These are phyloP conservation scores for Microctenopoma lineatum DNA, from an alignment of 2,797 vertebrate species.

Conservation along the genomic window DNA sequence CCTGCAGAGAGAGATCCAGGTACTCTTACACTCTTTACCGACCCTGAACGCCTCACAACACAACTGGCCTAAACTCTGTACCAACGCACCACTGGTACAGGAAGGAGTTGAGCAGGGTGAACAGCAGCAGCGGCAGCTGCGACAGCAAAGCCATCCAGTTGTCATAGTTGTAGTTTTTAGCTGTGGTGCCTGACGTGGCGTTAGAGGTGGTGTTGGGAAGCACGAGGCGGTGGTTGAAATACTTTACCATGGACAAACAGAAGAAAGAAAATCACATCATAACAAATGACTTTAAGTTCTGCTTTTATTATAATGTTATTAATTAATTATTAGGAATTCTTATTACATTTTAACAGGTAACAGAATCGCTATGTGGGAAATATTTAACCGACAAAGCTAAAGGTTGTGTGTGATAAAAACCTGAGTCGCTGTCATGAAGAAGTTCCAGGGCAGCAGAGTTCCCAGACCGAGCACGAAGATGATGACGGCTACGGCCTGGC, in stretches of 20 bases:
- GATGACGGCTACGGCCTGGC: slow-evolving; percentile 68
- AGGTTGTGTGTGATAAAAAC: slow-evolving; percentile 67
- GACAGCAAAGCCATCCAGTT: slow-evolving; percentile 92
- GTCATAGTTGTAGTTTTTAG: slow-evolving; percentile 81
- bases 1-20: slow-evolving; percentile 46
- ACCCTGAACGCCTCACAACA: too few species aligned
- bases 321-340: too few species aligned
- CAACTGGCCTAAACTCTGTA: background rate
- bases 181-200: fast-evolving
- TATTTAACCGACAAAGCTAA: too few species aligned
- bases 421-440: slow-evolving; percentile 92
- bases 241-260: slow-evolving; percentile 74
- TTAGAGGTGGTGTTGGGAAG: slow-evolving; percentile 5
- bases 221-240: slow-evolving; percentile 85
- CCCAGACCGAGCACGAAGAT: slow-evolving; percentile 92
- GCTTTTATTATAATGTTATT: too few species aligned
- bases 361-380: too few species aligned
- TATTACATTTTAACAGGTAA: too few species aligned
- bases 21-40: too few species aligned
- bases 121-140: slow-evolving; percentile 90
- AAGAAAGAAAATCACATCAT: background rate
- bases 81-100: slow-evolving; percentile 86
- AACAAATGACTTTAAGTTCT: too few species aligned
- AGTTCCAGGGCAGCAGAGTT: slow-evolving; percentile 94
- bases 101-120: slow-evolving; percentile 92